Percentiles rank a stretch among this genome's conserved stretches.
phyloP scores from a whole-genome alignment of 2,113 vertebrate species.

The Myotis davidii region DNA sequence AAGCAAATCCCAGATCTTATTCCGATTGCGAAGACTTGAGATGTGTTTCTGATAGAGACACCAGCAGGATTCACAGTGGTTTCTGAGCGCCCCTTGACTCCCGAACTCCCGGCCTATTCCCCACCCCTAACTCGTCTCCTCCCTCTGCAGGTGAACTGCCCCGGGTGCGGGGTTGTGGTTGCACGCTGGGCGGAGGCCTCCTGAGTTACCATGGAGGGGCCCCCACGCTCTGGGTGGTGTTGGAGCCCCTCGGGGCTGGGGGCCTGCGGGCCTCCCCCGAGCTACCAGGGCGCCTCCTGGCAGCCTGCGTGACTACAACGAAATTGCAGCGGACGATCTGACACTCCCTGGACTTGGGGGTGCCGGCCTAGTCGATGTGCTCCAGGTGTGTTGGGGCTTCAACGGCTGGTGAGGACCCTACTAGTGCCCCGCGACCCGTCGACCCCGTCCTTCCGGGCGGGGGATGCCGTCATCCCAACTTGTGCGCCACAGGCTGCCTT shows the following conservation, averaged over 20 bases:
- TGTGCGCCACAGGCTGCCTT: not conserved
- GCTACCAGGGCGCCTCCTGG: not conserved
- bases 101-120: not conserved
- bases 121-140: not conserved
- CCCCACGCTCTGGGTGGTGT: not conserved
- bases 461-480: not conserved
- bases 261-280: not conserved
- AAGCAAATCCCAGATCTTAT: not conserved
- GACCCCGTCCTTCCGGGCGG: not conserved
- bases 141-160: not conserved
- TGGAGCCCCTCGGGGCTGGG: not conserved
- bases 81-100: not conserved
- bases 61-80: not conserved
- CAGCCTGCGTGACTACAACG: not conserved
- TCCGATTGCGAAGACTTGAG: not conserved
- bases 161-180: not conserved
- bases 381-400: not conserved
- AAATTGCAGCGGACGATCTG: not conserved
- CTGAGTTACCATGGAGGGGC: not conserved
- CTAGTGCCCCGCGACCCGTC: not conserved
- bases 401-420: not conserved
- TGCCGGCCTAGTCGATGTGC: not conserved
- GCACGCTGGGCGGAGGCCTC: not conserved
- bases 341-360: not conserved
- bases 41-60: not conserved